Evolutionary conservation across 2,113 vertebrate genomes (phyloP).

Genomic region (Pelecanus crispus): DNA sequence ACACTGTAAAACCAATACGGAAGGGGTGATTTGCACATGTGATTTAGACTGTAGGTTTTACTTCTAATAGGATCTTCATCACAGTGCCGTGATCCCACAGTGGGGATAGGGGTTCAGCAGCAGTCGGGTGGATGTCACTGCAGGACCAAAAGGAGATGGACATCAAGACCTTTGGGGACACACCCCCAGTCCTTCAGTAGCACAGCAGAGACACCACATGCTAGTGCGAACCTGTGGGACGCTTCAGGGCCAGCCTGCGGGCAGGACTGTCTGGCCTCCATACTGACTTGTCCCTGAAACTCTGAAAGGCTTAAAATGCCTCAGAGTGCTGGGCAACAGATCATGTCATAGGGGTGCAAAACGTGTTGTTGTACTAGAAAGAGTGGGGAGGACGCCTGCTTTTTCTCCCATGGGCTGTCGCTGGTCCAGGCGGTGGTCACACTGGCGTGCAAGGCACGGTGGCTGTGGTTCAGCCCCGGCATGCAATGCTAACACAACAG

Average conservation of each 20-base stretch:
- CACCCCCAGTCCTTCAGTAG: not conserved
- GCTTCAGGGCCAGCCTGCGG: not conserved
- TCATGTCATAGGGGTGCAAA: not conserved
- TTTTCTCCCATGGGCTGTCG: not conserved
- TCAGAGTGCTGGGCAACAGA: not conserved
- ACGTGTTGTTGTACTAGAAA: not conserved
- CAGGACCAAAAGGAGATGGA: not conserved
- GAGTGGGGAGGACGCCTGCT: not conserved
- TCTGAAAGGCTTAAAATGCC: not conserved
- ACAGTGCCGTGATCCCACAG: accelerated
- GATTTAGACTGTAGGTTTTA: not conserved
- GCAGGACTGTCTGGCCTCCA: not conserved
- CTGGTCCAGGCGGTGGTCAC: not conserved
- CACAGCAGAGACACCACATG: not conserved
- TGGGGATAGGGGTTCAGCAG: not conserved
- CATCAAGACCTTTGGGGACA: not conserved
- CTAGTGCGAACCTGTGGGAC: too few relatives aligned
- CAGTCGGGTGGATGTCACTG: not conserved
- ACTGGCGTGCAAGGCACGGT: not conserved
- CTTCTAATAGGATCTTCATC: not conserved
- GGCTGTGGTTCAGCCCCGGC: not conserved
- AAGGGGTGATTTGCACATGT: not conserved
- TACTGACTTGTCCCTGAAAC: not conserved
- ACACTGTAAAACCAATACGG: not conserved
- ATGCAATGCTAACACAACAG: not conserved